Evolutionary conservation across 2,888 invertebrate genomes (phyloP), one percentile per base, ranked within the genome.

Genomic region (Sphinx pinastri): DNA sequence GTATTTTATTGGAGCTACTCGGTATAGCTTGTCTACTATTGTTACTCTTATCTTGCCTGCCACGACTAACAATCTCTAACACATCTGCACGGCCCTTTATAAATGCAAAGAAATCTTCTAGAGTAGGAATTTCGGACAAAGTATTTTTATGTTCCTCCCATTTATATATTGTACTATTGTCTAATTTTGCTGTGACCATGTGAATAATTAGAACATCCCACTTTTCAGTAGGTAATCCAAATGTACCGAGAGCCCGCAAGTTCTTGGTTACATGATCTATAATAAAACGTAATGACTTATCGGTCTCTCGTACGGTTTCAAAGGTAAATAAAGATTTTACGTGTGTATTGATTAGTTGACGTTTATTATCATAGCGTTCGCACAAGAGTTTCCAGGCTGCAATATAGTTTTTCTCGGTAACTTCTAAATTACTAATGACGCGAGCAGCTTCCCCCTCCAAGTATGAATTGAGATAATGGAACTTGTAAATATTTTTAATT

Each of bases 241-340:
- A 70, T 0, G 70, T 73, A 4, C 25, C 31, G 4, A 77, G 54
- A 8, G 76, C 76, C 4, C 76, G 70, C 12, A 77, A 67, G 51
- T 78, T 77, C 67, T 79, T 79, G 8, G 74, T 76, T 0, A 80
- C 71, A 38, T 80, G 79, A 68, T 80, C 78, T 11, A 76, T 71
- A 13, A 80, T 31, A 67, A 71, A 77, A 10, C 78, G 16, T 13
- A 80, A 55, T 6, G 70, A 72, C 38, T 70, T 75, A 10, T 75
- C 78, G 2, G 79, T 73, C n/a, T 80, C 79, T 0, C 76, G 72
- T 7, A 45, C 8, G 8, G 75, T 8, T 0, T 75, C 60, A 19
- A 81, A 67, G 12, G 69, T 75, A n/a, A 77, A 73, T 16, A 79
- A 68, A 14, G 79, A 74, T 11, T 73, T 77, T 63, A 78, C 69